Evolutionary conservation across 2,797 vertebrate genomes (phyloP), one percentile per base, ranked within the genome.

Genomic region (Petrocephalus sullivani): DNA sequence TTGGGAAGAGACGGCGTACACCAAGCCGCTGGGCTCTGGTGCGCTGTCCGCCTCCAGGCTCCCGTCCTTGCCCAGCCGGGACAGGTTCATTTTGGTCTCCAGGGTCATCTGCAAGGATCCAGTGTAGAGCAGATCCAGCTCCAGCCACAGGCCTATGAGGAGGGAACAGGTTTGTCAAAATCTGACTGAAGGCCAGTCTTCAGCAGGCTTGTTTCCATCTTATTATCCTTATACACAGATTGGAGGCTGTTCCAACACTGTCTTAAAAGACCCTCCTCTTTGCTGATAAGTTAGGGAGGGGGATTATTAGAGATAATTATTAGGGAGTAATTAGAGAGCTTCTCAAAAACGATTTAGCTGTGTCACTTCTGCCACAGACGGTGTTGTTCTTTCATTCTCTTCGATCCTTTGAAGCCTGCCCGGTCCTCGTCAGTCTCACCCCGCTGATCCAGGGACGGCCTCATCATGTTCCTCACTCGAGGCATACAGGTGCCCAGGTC

Each of bases 61-160:
- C 53, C 88, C 93, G 16, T 97, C 97, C 92, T 96, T 97, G 56
- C 97, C 96, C 88, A 98, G 94, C 88, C 96, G 98, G 91, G 94
- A 96, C 91, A 98, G 94, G 92, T 97, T 97, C 96, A 98, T 97
- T 92, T 98, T 98, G 0, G 97, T 98, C 93, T 97, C 95, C 3
- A 98, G 95, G 0, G 96, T 97, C 96, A 98, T 97, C 94, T 97
- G 96, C 90, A 98, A 93, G 0, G 95, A 95, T 85, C 97, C 97
- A 0, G 94, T 96, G 94, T 98, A 98, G 88, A 94, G 89, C 90
- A 98, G 89, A 89, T 97, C 96, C 94, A 97, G 90, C 92, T 97
- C 96, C 90, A 98, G 92, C 97, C 97, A 98, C 90, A 98, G 93
- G 71, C 97, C 97, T 98, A 46, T 78, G 71, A 46, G 16, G 71